A percentile compares a stretch with the other conserved stretches of the same genome.
phyloP scores from a whole-genome alignment of 2,888 invertebrate genomes.

The Hypomecis atomaria region DNA sequence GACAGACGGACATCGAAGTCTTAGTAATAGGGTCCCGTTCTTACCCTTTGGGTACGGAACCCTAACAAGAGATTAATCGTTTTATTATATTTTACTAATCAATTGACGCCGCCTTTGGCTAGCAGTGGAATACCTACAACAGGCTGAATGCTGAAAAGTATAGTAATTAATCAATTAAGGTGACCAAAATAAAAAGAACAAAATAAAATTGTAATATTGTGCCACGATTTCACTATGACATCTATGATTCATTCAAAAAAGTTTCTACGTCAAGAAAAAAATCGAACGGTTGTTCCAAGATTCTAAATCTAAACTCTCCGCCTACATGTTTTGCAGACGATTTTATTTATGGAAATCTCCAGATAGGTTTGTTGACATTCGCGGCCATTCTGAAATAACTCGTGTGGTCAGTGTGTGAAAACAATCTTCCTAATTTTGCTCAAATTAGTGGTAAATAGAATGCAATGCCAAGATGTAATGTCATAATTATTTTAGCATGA shows the following conservation, averaged over 20 bases:
- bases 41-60: too few species aligned
- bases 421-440: conserved; percentile 7
- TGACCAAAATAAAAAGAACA: not conserved
- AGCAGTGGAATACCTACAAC: too few species aligned
- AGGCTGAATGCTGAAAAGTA: not conserved
- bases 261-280: not conserved
- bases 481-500: too few species aligned
- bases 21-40: too few species aligned
- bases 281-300: too few species aligned
- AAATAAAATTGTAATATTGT: not conserved
- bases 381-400: conserved; percentile 7
- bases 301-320: conserved; percentile 1
- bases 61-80: too few species aligned
- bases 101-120: too few species aligned
- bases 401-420: conserved; percentile 13
- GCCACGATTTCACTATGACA: not conserved
- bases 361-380: conserved; percentile 17
- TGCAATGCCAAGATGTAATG: conserved; percentile 6
- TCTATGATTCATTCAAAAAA: not conserved
- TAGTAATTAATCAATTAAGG: not conserved
- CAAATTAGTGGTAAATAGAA: conserved; percentile 4
- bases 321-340: conserved; percentile 18
- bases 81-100: too few species aligned
- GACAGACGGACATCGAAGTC: too few species aligned
- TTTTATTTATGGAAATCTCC: conserved; percentile 21